Evolutionary conservation across 92 coral and sea anemone genomes (phyloP).

Genomic region (Phenganax stokvisi): DNA sequence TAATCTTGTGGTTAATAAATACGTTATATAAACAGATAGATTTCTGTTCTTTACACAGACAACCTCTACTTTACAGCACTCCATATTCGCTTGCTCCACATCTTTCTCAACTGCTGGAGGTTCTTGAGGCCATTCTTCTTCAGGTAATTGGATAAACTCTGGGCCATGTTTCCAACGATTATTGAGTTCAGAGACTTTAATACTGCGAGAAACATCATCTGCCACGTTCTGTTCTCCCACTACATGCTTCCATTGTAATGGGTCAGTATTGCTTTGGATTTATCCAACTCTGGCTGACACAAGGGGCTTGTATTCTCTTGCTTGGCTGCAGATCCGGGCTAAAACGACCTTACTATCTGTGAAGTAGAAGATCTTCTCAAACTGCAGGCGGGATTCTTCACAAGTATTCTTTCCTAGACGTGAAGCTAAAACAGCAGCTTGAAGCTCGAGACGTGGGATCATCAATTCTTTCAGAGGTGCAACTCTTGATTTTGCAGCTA

Average conservation of each 20-base stretch:
- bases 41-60: too few species aligned
- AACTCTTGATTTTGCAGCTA: slow-evolving; percentile 41
- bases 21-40: too few species aligned
- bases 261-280: not conserved
- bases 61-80: too few species aligned
- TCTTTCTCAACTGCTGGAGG: too few species aligned
- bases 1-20: too few species aligned
- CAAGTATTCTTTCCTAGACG: not conserved
- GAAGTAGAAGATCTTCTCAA: slow-evolving; percentile 4
- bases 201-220: not conserved
- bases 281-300: slow-evolving; percentile 7
- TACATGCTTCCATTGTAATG: not conserved
- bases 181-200: not conserved
- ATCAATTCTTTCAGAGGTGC: not conserved
- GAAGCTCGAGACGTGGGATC: not conserved
- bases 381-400: not conserved
- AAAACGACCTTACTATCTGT: not conserved
- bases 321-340: not conserved
- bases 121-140: slow-evolving; percentile 16
- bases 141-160: not conserved
- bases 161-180: not conserved
- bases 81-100: too few species aligned
- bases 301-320: not conserved
- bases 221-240: slow-evolving; percentile 5
- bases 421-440: not conserved